These are phyloP conservation scores for Pterostichus niger DNA, from an alignment of 2,888 invertebrate genomes.

Conservation along the genomic window DNA sequence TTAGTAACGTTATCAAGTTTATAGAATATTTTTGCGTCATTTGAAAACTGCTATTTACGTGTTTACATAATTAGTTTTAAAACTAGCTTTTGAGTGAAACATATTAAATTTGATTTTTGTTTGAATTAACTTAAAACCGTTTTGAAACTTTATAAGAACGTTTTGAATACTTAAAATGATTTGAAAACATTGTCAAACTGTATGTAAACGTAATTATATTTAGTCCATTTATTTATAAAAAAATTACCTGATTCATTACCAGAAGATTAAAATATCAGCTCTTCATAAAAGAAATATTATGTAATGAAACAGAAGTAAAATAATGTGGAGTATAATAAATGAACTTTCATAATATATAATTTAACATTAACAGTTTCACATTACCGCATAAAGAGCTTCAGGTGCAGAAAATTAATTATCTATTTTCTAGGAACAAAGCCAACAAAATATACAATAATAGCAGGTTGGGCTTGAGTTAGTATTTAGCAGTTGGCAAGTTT, in stretches of 20 bases:
- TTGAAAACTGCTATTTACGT: neutral
- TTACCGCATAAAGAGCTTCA: neutral
- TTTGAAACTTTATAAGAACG: neutral
- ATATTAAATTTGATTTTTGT: neutral
- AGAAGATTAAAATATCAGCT: too few species aligned
- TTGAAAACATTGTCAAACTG: too few species aligned
- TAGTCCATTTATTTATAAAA: too few species aligned
- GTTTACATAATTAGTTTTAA: neutral
- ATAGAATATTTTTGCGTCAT: neutral
- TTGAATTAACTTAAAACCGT: neutral
- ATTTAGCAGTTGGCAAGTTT: conserved; percentile 12
- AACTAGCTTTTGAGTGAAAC: neutral
- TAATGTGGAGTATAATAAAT: neutral
- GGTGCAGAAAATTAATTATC: neutral
- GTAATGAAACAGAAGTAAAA: neutral
- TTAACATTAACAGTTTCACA: neutral
- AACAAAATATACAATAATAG: neutral
- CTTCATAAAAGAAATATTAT: too few species aligned
- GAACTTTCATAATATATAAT: neutral
- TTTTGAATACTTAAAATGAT: too few species aligned
- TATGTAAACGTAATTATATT: too few species aligned
- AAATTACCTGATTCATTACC: too few species aligned
- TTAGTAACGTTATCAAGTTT: too few species aligned
- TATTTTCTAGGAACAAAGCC: neutral
- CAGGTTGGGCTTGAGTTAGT: neutral